Evolutionary conservation across 2,113 vertebrate genomes (phyloP).

Genomic region (Oncorhynchus gorbuscha): DNA sequence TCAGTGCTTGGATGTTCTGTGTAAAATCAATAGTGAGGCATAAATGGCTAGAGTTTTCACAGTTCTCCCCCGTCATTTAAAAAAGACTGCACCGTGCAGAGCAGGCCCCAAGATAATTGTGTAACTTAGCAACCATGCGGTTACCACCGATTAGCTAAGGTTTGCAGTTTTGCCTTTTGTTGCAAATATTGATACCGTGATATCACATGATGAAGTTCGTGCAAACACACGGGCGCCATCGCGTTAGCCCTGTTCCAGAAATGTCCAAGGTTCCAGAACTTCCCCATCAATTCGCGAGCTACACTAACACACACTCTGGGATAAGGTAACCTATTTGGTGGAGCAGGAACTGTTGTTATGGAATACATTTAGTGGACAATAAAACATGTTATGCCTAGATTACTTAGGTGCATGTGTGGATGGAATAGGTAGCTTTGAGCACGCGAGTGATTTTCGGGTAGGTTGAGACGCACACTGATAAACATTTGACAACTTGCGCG

Average conservation of each 20-base stretch:
- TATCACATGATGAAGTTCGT: conserved; percentile 87
- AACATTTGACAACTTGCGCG: no score
- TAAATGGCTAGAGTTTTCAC: conserved; percentile 99
- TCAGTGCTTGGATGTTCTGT: conserved; percentile 95
- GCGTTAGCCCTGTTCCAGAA: conserved; percentile 29
- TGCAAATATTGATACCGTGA: conserved; percentile 83
- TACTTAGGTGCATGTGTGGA: no score
- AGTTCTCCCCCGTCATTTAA: conserved; percentile 99
- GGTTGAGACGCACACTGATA: no score
- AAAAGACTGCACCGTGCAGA: conserved; percentile 88
- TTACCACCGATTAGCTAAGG: conserved; percentile 92
- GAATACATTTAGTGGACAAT: no score
- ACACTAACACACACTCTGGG: no score
- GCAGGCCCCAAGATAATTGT: conserved; percentile 81
- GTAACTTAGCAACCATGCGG: conserved; percentile 88
- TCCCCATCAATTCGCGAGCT: conserved; percentile 51
- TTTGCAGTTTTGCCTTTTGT: conserved; percentile 85
- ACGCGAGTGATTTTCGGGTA: background rate
- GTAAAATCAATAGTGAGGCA: conserved; percentile 99
- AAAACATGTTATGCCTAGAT: no score
- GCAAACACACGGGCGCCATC: conserved; percentile 87
- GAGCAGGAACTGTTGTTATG: no score
- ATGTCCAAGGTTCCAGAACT: no score
- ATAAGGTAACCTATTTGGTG: no score
- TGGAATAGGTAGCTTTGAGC: background rate